A percentile compares a stretch with the other conserved stretches of the same genome.
phyloP scores from a whole-genome alignment of 2,113 vertebrate genomes.

The Rhinolophus sinicus region DNA sequence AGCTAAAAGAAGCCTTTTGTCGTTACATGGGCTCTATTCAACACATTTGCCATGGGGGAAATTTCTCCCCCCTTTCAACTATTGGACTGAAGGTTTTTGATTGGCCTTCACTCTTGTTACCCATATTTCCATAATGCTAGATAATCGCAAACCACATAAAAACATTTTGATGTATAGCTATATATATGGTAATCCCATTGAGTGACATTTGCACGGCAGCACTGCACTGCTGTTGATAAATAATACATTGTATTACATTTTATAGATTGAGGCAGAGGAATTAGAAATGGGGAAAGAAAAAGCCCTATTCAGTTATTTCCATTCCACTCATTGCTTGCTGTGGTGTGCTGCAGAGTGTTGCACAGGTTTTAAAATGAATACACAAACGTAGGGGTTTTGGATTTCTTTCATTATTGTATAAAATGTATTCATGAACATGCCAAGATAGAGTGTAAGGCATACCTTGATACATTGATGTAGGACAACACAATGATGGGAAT shows the following conservation, averaged over 20 bases:
- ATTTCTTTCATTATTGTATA: not conserved
- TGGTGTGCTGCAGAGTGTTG: not conserved
- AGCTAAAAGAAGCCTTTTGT: not conserved
- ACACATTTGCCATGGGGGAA: not conserved
- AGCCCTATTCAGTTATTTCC: constrained; percentile 18
- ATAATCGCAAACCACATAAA: constrained; percentile 14
- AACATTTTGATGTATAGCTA: not conserved
- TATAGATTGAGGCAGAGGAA: not conserved
- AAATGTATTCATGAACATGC: constrained; percentile 27
- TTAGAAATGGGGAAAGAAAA: constrained; percentile 13
- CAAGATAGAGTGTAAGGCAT: not conserved
- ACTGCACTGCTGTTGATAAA: constrained; percentile 58
- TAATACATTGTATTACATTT: constrained; percentile 59
- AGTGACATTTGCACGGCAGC: constrained; percentile 56
- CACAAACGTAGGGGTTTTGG: not conserved
- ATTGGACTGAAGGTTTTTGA: not conserved
- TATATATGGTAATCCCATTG: constrained; percentile 52
- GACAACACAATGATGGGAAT: not conserved
- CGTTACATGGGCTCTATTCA: not conserved
- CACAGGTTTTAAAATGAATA: constrained; percentile 42
- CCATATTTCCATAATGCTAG: constrained; percentile 46
- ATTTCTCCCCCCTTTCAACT: not conserved
- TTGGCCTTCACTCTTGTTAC: constrained; percentile 21
- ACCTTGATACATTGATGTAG: not conserved
- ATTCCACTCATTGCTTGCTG: not conserved